Base-by-base conservation (phyloP, 2,797 vertebrate genomes). In the Fratercula arctica region DNA sequence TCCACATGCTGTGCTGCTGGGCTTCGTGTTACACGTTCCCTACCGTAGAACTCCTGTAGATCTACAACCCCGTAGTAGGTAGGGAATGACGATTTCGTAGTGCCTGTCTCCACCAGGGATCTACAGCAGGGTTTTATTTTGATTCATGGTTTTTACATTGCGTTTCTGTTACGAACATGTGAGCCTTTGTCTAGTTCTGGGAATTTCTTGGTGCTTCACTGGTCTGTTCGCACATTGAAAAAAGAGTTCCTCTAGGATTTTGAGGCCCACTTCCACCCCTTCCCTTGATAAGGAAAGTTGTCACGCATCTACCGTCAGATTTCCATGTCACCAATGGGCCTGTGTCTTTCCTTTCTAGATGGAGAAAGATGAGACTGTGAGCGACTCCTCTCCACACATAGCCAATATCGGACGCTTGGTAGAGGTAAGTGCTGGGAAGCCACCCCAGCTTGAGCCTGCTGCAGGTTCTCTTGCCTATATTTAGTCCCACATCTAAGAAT, bases 401-500 rank as follows among this genome's bases (percentile, higher is more conserved):
- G 99, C 99, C 97, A 99, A 99, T 74, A 99, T 99, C 0, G 99
- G 99, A 48, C 99, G 99, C 94, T 98, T 99, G 96, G 99, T 99
- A 74, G 99, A 99, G 98, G 99, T 99, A 86, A 98, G 99, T 96
- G 53, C 75, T 29, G 17, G 2, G 24, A n/a, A n/a, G 39, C 57
- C 23, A 23, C 9, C 26, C 1, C 72, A 33, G 43, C 60, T 16
- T 23, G 50, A 46, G 24, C 82, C 80, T 74, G 35, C 63, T 7
- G 28, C 37, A 25, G 67, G 1, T 59, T 28, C 50, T 29, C 5
- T 1, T 28, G 14, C 29, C 11, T 3, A 0, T 0, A 5, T 11
- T 15, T 23, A 16, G 1, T n/a, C 48, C 31, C 4, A 5, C 4
- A 23, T 4, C 33, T 20, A 6, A 12, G 14, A 23, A 11, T 6